phyloP scores from a whole-genome alignment of 2,113 vertebrate genomes.

The Cinclus mexicanus region DNA sequence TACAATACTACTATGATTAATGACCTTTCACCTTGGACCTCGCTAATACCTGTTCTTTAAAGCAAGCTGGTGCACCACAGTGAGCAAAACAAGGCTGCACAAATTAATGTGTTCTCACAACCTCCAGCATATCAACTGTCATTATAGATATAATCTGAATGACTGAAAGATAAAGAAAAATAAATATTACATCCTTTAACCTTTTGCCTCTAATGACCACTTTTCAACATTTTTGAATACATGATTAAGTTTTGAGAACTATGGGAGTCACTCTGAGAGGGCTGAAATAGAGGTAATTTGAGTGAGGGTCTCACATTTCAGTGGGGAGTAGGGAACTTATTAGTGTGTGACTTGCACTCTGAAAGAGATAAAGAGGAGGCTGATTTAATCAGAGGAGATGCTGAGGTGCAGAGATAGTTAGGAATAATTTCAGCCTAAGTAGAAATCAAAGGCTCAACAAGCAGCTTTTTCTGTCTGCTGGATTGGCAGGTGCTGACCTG shows the following conservation, averaged over 20 bases:
- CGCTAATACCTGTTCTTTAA: slow-evolving; percentile 86
- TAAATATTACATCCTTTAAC: slow-evolving; percentile 88
- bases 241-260: slow-evolving; percentile 90
- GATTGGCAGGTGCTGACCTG: slow-evolving; percentile 66
- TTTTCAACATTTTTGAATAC: slow-evolving; percentile 90
- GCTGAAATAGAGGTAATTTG: slow-evolving; percentile 89
- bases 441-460: slow-evolving; percentile 80
- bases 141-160: slow-evolving; percentile 85
- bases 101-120: slow-evolving; percentile 87
- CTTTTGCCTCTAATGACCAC: slow-evolving; percentile 88
- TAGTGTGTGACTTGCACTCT: slow-evolving; percentile 84
- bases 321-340: slow-evolving; percentile 85
- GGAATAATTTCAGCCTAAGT: slow-evolving; percentile 82
- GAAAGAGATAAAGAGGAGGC: slow-evolving; percentile 85
- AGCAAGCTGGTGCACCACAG: slow-evolving; percentile 78
- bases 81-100: slow-evolving; percentile 80
- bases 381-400: slow-evolving; percentile 83
- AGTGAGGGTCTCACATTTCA: slow-evolving; percentile 86
- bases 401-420: slow-evolving; percentile 78
- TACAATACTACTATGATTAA: slow-evolving; percentile 75
- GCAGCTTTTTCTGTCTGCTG: slow-evolving; percentile 68
- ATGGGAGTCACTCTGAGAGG: slow-evolving; percentile 83
- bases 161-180: slow-evolving; percentile 85
- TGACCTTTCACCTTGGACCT: slow-evolving; percentile 86
- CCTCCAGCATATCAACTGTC: slow-evolving; percentile 84